Base-by-base conservation (phyloP, 1,140 invertebrate genomes). In the Rhopalosiphum maidis region DNA sequence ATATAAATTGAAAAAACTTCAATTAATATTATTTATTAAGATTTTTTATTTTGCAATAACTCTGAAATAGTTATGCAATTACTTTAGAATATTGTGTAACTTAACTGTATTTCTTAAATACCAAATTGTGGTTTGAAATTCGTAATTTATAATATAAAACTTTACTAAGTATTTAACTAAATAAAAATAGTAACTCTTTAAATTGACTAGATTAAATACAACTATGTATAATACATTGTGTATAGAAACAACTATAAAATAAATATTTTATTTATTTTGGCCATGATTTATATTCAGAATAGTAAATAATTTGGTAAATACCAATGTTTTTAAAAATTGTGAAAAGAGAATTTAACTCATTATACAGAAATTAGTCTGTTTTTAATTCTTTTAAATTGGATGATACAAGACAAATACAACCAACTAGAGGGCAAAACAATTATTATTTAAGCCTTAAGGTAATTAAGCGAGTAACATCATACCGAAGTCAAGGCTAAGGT, bases 401-500 rank as follows among this genome's bases (percentile, higher is more conserved):
- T 25, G 7, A 83, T 2, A 37, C 22, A 30, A 86, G 25, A 30
- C 4, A 15, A 86, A 86, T 43, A 43, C 15, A 23, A 46, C 30
- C 3, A 68, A 68, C 11, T 68, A n/a, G 85, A 48, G 30, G 25
- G 43, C 48, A 48, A 48, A 25, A 23, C 0, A 46, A 48, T 60
- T 23, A 94, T n/a, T 77, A n/a, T 6, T n/a, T 18, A 51, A 51
- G 48, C 18, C 48, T 51, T 51, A 68, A 68, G 30, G 60, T 85
- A 43, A 85, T 88, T 48, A 54, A 22, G 7, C 8, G 1, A 86
- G 41, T 86, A 86, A 86, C 41, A 85, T 94, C 94, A 94, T 95
- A 97, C 97, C 97, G 96, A 95, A 97, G 95, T 97, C 97, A 94
- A 97, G 95, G 94, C 97, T 97, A 94, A 97, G 96, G 95, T 97